A percentile compares a stretch with the other conserved stretches of the same genome.
Evolutionary conservation across 1,140 invertebrate genomes (phyloP).

Genomic region (Atta colombica): DNA sequence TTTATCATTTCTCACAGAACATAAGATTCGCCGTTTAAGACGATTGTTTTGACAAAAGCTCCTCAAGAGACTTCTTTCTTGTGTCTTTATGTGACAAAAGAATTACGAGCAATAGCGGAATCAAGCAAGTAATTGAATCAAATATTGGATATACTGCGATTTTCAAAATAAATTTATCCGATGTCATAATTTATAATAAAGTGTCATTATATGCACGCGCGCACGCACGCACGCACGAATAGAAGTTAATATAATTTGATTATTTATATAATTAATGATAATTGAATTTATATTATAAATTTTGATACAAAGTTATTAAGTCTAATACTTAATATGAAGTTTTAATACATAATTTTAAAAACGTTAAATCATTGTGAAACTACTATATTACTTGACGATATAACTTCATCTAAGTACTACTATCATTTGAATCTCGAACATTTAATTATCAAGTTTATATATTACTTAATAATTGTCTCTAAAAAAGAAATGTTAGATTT

Average conservation of each 20-base stretch:
- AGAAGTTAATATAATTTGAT: background rate
- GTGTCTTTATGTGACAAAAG: slow-evolving; percentile 18
- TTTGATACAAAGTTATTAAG: background rate
- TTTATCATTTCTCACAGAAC: slow-evolving; percentile 55
- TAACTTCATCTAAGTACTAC: background rate
- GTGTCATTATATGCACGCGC: too few species aligned
- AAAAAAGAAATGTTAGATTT: background rate
- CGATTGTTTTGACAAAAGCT: slow-evolving; percentile 20
- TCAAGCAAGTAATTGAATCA: background rate
- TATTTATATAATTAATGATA: slow-evolving; percentile 5
- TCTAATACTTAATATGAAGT: background rate
- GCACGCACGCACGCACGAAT: background rate
- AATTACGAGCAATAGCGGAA: background rate
- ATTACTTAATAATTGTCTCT: background rate
- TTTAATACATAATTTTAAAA: background rate
- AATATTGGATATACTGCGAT: background rate
- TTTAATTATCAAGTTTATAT: background rate
- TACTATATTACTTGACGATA: background rate
- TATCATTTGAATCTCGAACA: background rate
- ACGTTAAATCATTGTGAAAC: background rate
- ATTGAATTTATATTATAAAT: slow-evolving; percentile 20
- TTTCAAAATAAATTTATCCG: background rate
- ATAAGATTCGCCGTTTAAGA: slow-evolving; percentile 29
- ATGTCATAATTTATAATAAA: background rate
- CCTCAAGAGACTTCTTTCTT: background rate